phyloP scores from a whole-genome alignment of 1,140 invertebrate genomes.

The Lucilia cuprina region DNA sequence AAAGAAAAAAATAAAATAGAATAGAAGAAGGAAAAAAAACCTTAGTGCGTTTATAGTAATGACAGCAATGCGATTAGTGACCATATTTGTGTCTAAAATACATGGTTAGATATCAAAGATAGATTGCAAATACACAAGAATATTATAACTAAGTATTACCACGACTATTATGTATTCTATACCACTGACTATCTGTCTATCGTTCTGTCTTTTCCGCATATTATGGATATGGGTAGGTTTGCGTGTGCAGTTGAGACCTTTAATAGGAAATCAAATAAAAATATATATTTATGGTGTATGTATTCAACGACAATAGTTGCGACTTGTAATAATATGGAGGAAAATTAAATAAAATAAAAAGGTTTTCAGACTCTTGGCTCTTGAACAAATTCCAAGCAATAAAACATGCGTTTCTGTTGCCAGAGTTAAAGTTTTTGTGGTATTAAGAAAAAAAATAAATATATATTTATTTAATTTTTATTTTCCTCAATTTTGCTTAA shows the following conservation, averaged over 20 bases:
- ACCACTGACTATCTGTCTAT: neutral
- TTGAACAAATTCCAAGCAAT: neutral
- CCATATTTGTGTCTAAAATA: slow-evolving; percentile 29
- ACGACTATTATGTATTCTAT: neutral
- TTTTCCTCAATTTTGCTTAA: neutral
- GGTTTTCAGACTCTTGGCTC: too few species aligned
- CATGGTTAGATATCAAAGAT: slow-evolving; percentile 29
- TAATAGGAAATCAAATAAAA: neutral
- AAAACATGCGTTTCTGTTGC: neutral
- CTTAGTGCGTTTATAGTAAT: slow-evolving; percentile 26
- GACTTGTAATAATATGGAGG: neutral
- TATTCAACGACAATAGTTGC: neutral
- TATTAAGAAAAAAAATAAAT: neutral
- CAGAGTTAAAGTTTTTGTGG: neutral
- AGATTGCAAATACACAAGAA: slow-evolving; percentile 2
- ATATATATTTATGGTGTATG: neutral
- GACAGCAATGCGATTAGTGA: slow-evolving; percentile 34
- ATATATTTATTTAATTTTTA: too few species aligned
- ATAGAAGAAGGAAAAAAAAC: neutral
- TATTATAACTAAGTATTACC: neutral
- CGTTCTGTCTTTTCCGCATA: too few species aligned
- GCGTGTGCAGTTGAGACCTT: neutral
- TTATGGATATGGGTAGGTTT: neutral
- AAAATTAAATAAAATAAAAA: neutral
- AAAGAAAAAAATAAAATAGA: neutral